phyloP scores from a whole-genome alignment of 1,140 invertebrate genomes.

The Varroa destructor region DNA sequence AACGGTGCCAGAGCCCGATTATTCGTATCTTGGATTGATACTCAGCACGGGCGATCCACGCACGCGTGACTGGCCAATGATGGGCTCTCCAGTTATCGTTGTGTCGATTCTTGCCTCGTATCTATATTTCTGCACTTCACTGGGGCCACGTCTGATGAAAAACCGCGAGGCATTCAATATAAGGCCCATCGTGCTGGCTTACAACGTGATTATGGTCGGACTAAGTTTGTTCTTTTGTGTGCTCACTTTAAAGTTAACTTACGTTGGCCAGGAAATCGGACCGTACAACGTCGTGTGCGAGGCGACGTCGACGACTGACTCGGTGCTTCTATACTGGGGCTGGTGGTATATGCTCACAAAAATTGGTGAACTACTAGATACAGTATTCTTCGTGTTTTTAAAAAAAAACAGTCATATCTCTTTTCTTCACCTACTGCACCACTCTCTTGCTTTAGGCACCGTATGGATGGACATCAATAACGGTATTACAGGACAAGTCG shows the following conservation, averaged over 20 bases:
- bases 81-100: slow-evolving; percentile 41
- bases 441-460: slow-evolving; percentile 69
- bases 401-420: slow-evolving; percentile 75
- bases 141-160: slow-evolving; percentile 42
- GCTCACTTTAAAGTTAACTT: slow-evolving; percentile 26
- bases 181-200: slow-evolving; percentile 40
- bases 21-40: slow-evolving; percentile 25
- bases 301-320: slow-evolving; percentile 1
- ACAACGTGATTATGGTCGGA: slow-evolving; percentile 38
- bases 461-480: slow-evolving; percentile 27
- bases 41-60: slow-evolving; percentile 38
- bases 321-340: slow-evolving; percentile 19
- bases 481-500: slow-evolving; percentile 24
- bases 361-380: slow-evolving; percentile 80
- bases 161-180: slow-evolving; percentile 40
- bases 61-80: slow-evolving; percentile 43
- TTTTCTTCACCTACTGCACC: slow-evolving; percentile 80
- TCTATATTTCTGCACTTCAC: slow-evolving; percentile 39
- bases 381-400: slow-evolving; percentile 73
- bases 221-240: slow-evolving; percentile 23
- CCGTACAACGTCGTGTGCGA: slow-evolving; percentile 24
- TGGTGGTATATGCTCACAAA: slow-evolving; percentile 98
- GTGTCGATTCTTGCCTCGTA: slow-evolving; percentile 39
- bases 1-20: slow-evolving; percentile 6
- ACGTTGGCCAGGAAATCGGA: slow-evolving; percentile 26